Evolutionary conservation across 1,140 invertebrate species (phyloP).

Genomic region (Ectropis grisescens): DNA sequence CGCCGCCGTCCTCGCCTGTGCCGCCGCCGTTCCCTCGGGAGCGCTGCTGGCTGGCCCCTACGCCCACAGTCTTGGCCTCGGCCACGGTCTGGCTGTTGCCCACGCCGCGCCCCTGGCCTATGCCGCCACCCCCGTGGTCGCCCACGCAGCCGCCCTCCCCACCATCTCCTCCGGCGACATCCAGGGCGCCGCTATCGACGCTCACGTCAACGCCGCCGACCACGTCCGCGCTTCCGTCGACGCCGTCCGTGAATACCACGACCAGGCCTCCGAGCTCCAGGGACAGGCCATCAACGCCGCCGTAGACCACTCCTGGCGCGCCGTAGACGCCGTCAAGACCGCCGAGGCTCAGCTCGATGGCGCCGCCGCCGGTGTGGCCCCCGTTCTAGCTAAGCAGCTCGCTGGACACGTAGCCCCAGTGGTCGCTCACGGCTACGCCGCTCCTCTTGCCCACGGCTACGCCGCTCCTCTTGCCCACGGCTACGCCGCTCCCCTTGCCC

Average conservation of each 20-base stretch:
- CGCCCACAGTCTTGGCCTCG: slow-evolving; percentile 27
- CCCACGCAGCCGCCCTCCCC: slow-evolving; percentile 34
- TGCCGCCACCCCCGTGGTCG: slow-evolving; percentile 42
- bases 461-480: slow-evolving; percentile 16
- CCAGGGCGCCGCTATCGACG: slow-evolving; percentile 51
- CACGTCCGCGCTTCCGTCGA: slow-evolving; percentile 54
- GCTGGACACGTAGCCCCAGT: slow-evolving; percentile 28
- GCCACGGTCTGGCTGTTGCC: slow-evolving; percentile 31
- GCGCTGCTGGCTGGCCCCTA: slow-evolving; percentile 43
- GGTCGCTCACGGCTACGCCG: slow-evolving; percentile 17
- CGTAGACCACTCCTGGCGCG: slow-evolving; percentile 67
- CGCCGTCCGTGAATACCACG: slow-evolving; percentile 62
- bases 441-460: slow-evolving; percentile 12
- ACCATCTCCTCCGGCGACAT: slow-evolving; percentile 54
- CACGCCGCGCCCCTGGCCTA: slow-evolving; percentile 38
- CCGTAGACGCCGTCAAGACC: slow-evolving; percentile 69
- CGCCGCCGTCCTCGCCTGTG: slow-evolving; percentile 59
- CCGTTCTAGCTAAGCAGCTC: slow-evolving; percentile 56
- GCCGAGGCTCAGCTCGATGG: slow-evolving; percentile 70
- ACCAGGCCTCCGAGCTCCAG: slow-evolving; percentile 72
- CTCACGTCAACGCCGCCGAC: slow-evolving; percentile 52
- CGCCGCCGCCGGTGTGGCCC: slow-evolving; percentile 70
- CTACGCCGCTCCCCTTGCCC: slow-evolving; percentile 14
- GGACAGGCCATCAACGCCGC: slow-evolving; percentile 72
- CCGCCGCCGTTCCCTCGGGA: slow-evolving; percentile 50